phyloP scores from a whole-genome alignment of 2,888 invertebrate genomes.

The Idaea aversata region DNA sequence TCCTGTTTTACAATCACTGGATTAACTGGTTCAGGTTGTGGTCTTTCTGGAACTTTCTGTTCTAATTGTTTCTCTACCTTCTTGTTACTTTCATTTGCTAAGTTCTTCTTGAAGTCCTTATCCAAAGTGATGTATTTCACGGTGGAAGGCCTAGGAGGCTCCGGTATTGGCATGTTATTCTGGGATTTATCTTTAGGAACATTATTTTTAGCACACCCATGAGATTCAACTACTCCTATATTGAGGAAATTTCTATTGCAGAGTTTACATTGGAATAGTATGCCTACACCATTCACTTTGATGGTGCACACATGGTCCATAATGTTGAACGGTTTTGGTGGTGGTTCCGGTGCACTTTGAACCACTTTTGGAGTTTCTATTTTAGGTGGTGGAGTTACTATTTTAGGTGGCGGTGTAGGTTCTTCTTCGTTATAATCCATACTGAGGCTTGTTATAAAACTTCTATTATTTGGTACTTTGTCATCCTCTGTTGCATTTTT shows the following conservation, averaged over 20 bases:
- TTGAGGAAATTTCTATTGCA: conserved; percentile 72
- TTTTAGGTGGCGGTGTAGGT: conserved; percentile 9
- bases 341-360: conserved; percentile 25
- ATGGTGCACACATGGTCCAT: conserved; percentile 71
- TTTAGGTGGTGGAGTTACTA: not conserved
- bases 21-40: conserved; percentile 9
- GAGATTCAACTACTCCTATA: conserved; percentile 62
- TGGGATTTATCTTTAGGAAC: conserved; percentile 48
- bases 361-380: conserved; percentile 26
- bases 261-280: conserved; percentile 69
- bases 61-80: conserved; percentile 23
- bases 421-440: conserved; percentile 19
- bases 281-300: conserved; percentile 71
- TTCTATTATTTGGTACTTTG: conserved; percentile 10
- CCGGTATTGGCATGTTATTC: conserved; percentile 42
- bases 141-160: conserved; percentile 55
- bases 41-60: conserved; percentile 18
- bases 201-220: conserved; percentile 68
- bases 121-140: conserved; percentile 67
- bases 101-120: conserved; percentile 37
- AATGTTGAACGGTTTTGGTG: conserved; percentile 56
- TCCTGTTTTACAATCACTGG: conserved; percentile 19
- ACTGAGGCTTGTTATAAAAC: not conserved
- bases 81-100: conserved; percentile 25
- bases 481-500: conserved; percentile 11